Percentiles rank a stretch among this genome's conserved stretches.
Evolutionary conservation across 2,797 vertebrate species (phyloP).

Genomic region (Mionectes olivaceus): DNA sequence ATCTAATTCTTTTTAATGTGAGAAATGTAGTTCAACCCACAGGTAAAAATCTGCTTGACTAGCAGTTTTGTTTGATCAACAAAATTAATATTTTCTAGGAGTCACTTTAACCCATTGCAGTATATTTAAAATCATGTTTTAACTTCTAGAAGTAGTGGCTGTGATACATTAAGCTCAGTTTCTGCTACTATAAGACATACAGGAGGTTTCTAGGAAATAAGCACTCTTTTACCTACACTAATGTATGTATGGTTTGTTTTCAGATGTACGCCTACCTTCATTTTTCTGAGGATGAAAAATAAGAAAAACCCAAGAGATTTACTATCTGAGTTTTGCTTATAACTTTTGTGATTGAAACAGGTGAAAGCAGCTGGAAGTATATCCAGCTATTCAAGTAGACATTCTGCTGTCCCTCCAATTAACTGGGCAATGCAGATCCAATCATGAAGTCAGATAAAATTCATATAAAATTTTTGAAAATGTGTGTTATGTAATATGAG

Average conservation of each 20-base stretch:
- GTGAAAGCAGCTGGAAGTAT: constrained; percentile 3
- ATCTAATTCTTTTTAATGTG: constrained; percentile 29
- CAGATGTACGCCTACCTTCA: not conserved
- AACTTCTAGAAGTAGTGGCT: not conserved
- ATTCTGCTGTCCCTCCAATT: not conserved
- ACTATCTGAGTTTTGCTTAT: not conserved
- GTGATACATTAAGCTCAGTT: not conserved
- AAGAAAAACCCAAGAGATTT: not conserved
- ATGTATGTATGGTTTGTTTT: not conserved
- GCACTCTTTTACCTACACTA: not conserved
- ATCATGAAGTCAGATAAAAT: not conserved
- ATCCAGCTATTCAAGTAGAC: not conserved
- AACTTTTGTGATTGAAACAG: not conserved
- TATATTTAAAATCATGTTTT: not conserved
- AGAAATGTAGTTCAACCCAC: constrained; percentile 8
- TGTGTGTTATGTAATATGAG: not conserved
- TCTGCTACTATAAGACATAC: not conserved
- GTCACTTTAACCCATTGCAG: not conserved
- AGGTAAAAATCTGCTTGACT: not conserved
- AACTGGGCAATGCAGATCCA: not conserved
- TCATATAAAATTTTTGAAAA: not conserved
- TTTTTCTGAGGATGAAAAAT: not conserved
- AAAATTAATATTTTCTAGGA: constrained; percentile 42
- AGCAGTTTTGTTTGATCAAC: constrained; percentile 23
- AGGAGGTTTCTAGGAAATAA: not conserved